Conservation (phyloP, 1,140 invertebrate genomes). For the Platyscapa corneri region DNA sequence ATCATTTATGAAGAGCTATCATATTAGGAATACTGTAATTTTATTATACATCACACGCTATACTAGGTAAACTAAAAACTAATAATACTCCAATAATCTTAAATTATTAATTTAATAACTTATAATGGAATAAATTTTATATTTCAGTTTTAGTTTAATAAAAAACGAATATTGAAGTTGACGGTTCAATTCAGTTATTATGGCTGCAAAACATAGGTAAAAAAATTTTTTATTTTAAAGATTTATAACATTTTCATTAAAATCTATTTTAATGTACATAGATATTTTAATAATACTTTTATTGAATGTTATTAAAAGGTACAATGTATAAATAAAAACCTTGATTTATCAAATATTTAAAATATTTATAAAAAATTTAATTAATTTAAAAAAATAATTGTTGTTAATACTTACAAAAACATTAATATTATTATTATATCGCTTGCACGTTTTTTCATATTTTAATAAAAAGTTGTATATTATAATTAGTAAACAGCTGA, state of each 20-base stretch:
- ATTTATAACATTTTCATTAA: not conserved
- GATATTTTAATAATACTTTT: not conserved
- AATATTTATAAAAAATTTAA: too few relatives aligned
- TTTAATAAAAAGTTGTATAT: slow-evolving; percentile 1
- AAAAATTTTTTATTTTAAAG: slow-evolving; percentile 24
- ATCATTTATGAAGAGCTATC: slow-evolving; percentile 4
- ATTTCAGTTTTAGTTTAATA: not conserved
- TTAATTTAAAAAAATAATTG: not conserved
- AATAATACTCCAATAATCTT: not conserved
- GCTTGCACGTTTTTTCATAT: slow-evolving; percentile 3
- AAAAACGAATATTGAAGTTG: not conserved
- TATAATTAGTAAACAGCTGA: not conserved
- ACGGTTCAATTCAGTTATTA: slow-evolving; percentile 4
- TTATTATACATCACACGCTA: not conserved
- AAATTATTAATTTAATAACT: slow-evolving; percentile 1
- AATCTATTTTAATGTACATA: not conserved
- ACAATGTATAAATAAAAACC: not conserved
- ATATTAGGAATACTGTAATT: not conserved
- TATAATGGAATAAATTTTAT: not conserved
- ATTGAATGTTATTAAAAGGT: not conserved
- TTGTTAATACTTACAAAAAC: not conserved
- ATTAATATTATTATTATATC: not conserved
- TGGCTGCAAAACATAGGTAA: slow-evolving; percentile 50
- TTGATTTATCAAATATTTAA: not conserved
- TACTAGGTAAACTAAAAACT: not conserved